These are phyloP conservation scores for Procapra przewalskii DNA, from an alignment of 2,113 vertebrate species.

Conservation along the genomic window DNA sequence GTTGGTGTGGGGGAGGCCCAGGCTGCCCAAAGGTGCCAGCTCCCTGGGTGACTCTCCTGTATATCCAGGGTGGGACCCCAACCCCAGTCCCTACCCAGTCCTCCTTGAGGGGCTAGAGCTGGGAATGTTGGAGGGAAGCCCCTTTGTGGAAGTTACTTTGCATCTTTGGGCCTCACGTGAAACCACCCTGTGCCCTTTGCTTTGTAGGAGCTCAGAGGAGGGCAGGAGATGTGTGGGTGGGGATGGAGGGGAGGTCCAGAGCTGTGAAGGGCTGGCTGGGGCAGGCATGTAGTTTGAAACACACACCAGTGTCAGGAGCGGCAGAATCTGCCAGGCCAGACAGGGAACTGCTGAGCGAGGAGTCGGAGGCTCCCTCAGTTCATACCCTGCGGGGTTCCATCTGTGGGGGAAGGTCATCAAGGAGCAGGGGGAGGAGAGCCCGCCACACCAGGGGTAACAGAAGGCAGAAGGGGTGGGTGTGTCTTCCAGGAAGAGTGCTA, in stretches of 20 bases:
- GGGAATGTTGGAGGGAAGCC: neutral
- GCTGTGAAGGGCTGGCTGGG: neutral
- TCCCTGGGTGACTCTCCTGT: neutral
- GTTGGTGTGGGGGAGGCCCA: neutral
- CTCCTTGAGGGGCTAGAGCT: neutral
- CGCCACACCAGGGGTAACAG: accelerated
- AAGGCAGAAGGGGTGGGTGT: neutral
- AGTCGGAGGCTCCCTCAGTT: neutral
- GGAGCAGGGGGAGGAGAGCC: neutral
- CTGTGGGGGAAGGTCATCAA: neutral
- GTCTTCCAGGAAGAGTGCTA: neutral
- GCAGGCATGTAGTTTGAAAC: neutral
- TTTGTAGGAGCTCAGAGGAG: neutral
- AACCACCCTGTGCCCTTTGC: too few species aligned
- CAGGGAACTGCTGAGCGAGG: neutral
- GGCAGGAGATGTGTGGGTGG: neutral
- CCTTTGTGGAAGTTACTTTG: neutral
- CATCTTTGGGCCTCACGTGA: neutral
- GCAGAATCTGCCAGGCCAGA: neutral
- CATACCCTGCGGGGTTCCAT: neutral
- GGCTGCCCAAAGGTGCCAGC: neutral
- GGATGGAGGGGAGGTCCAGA: neutral
- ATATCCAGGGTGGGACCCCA: neutral
- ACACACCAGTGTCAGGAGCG: neutral
- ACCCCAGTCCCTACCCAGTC: accelerated